Evolutionary conservation across 2,797 vertebrate species (phyloP), one percentile per base, ranked within the genome.

Genomic region (Syndactyla subalaris): DNA sequence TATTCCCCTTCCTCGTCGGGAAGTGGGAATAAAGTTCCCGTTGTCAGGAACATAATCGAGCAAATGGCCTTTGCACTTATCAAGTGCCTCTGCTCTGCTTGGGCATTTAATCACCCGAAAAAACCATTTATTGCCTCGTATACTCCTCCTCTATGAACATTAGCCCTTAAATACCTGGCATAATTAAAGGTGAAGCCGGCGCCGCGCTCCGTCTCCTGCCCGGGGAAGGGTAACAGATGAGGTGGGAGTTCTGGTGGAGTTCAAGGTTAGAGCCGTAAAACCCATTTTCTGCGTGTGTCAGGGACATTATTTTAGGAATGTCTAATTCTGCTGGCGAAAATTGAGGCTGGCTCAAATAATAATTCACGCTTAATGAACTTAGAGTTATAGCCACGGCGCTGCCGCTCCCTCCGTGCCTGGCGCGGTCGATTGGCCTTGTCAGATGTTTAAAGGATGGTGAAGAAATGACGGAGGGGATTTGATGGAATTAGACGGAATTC

Each of bases 291-390:
- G 93, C 96, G 72, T 88, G 94, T 95, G 95, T 97, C 96, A 97
- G 96, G 90, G 85, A 96, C 94, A 84, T 97, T 97, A 97, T 97
- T 97, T 97, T 96, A 97, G 96, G 96, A 96, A 95, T 96, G 92
- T 89, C 76, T 83, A 55, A 92, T 97, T 97, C 95, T 91, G 94
- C 95, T 70, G 86, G 91, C 2, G 85, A 93, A 98, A 98, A 96
- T 92, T 88, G 97, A 97, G 89, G 88, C 93, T 87, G 90, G 96
- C 96, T 98, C 97, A 85, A 98, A 95, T 91, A 88, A 95, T 98
- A 96, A 97, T 97, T 98, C 97, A 98, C 92, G 96, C 70, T 74
- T 98, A 98, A 97, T 97, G 95, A 98, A 97, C 94, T 97, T 95
- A 87, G 96, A 97, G 90, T 97, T 97, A 97, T 81, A 92, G 96